phyloP scores from a whole-genome alignment of 2,113 vertebrate genomes.

The Mirounga angustirostris region DNA sequence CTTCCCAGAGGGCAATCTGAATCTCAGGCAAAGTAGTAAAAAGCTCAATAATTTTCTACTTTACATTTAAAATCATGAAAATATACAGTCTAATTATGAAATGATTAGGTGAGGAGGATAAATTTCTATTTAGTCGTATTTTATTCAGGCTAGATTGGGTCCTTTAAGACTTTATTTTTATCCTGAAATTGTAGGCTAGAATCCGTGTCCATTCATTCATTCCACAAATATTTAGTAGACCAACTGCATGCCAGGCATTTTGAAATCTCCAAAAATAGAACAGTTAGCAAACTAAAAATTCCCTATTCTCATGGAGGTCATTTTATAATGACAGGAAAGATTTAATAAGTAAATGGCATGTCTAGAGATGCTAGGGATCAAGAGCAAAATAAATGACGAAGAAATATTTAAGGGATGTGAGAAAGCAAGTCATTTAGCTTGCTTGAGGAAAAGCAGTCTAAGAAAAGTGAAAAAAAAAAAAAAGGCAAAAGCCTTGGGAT shows the following conservation, averaged over 20 bases:
- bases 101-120: background rate
- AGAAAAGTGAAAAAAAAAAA: background rate
- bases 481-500: background rate
- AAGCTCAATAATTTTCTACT: background rate
- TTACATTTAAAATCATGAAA: slow-evolving; percentile 15
- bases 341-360: background rate
- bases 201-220: background rate
- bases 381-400: background rate
- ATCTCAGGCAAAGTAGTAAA: background rate
- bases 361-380: background rate
- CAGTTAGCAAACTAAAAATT: background rate
- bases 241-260: background rate
- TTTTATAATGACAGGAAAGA: background rate
- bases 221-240: background rate
- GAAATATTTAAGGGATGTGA: background rate
- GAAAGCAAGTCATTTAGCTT: background rate
- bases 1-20: background rate
- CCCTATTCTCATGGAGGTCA: background rate
- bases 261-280: background rate
- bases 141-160: background rate
- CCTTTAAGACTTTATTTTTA: background rate
- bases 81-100: background rate
- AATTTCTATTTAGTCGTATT: background rate
- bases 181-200: background rate
- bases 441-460: background rate